Conservation (phyloP, 2,797 vertebrate genomes). For the Eptatretus atami region DNA sequence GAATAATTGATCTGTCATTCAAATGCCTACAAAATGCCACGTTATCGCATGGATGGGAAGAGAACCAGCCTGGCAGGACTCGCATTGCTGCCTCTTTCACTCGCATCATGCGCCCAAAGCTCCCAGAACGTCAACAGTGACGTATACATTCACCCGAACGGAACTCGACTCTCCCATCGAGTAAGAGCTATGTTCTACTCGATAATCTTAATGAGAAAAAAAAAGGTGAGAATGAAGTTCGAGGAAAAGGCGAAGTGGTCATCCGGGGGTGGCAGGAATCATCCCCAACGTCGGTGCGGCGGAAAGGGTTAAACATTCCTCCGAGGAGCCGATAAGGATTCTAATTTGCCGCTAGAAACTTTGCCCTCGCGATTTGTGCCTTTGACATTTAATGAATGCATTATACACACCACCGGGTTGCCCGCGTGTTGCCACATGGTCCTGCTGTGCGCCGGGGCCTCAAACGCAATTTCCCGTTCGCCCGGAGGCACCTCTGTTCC, state of each 20-base stretch:
- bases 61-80: neutral
- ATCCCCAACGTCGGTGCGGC: neutral
- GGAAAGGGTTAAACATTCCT: constrained; percentile 1
- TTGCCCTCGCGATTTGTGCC: constrained; percentile 1
- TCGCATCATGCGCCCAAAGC: too few species aligned
- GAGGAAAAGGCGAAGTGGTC: neutral
- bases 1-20: constrained; percentile 5
- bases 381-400: constrained; percentile 6
- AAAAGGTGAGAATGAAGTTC: too few species aligned
- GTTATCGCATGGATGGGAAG: neutral
- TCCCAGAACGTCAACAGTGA: too few species aligned
- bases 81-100: too few species aligned
- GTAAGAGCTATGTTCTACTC: too few species aligned
- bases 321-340: neutral
- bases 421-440: neutral
- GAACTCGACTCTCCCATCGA: too few species aligned
- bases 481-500: constrained; percentile 1
- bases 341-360: constrained; percentile 5
- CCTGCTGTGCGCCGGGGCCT: constrained; percentile 1
- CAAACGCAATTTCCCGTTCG: neutral
- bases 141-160: too few species aligned
- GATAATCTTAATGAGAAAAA: too few species aligned
- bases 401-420: constrained; percentile 1
- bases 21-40: constrained; percentile 4
- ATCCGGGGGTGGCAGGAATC: neutral